Percentiles rank a stretch among this genome's conserved stretches.
Conservation (phyloP, 2,113 vertebrate genomes). For the Rhombomys opimus region DNA sequence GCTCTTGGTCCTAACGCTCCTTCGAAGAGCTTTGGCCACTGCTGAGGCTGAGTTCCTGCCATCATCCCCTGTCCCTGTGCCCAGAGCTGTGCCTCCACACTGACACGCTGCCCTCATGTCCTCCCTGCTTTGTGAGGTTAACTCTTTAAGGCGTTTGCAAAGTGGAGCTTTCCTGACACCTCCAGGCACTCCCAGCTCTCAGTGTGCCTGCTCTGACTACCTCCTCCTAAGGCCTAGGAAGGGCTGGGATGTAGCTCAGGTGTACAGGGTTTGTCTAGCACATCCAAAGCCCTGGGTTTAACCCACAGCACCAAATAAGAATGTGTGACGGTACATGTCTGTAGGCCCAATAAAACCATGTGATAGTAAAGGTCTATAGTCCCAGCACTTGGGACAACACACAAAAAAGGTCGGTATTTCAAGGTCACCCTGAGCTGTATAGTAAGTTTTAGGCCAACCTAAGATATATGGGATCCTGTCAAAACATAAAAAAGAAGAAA, state of each 20-base stretch:
- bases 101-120: neutral
- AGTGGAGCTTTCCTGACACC: neutral
- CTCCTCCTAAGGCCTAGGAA: neutral
- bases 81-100: neutral
- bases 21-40: neutral
- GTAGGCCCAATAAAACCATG: neutral
- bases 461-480: neutral
- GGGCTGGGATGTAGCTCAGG: neutral
- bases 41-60: neutral
- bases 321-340: too few species aligned
- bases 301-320: too few species aligned
- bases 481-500: neutral
- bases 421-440: neutral
- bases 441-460: neutral
- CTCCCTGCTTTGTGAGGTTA: neutral
- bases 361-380: neutral
- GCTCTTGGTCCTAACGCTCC: neutral
- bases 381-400: neutral
- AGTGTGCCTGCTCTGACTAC: accelerated
- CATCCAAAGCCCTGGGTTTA: neutral
- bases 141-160: neutral
- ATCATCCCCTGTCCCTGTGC: neutral
- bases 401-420: neutral
- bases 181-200: neutral
- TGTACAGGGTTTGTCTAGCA: too few species aligned